Evolutionary conservation across 2,888 invertebrate genomes (phyloP).

Genomic region (Xanthorhoe designata): DNA sequence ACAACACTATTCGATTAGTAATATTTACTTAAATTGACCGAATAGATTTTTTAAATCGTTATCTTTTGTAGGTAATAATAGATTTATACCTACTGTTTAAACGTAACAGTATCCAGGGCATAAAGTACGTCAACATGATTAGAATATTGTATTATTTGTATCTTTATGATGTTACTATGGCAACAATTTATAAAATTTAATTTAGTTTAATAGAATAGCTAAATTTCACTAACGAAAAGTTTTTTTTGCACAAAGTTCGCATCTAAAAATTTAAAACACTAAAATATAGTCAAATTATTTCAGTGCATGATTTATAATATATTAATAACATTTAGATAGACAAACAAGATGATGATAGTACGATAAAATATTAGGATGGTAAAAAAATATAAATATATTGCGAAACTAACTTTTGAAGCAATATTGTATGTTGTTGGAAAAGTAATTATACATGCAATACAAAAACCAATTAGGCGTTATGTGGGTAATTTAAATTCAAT

Average conservation of each 20-base stretch:
- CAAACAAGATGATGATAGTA: background rate
- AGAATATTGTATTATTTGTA: no score
- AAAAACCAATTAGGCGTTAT: conserved; percentile 20
- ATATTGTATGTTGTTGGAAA: conserved; percentile 13
- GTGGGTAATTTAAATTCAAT: conserved; percentile 24
- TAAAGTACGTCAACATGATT: background rate
- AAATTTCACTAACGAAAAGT: no score
- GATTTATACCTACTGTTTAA: background rate
- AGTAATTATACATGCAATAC: conserved; percentile 13
- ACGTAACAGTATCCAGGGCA: background rate
- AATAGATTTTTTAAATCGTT: background rate
- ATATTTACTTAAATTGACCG: conserved; percentile 2
- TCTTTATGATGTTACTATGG: no score
- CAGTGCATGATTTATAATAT: no score
- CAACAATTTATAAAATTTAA: no score
- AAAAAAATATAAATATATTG: background rate
- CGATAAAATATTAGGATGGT: background rate
- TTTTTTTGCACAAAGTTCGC: no score
- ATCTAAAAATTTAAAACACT: no score
- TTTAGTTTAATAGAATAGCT: no score
- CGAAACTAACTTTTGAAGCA: conserved; percentile 2
- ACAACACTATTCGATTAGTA: conserved; percentile 5
- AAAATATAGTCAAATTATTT: no score
- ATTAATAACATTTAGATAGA: no score
- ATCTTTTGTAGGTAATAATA: no score